A percentile compares a stretch with the other conserved stretches of the same genome.
phyloP scores from a whole-genome alignment of 2,888 invertebrate species.

The Spodoptera exigua region DNA sequence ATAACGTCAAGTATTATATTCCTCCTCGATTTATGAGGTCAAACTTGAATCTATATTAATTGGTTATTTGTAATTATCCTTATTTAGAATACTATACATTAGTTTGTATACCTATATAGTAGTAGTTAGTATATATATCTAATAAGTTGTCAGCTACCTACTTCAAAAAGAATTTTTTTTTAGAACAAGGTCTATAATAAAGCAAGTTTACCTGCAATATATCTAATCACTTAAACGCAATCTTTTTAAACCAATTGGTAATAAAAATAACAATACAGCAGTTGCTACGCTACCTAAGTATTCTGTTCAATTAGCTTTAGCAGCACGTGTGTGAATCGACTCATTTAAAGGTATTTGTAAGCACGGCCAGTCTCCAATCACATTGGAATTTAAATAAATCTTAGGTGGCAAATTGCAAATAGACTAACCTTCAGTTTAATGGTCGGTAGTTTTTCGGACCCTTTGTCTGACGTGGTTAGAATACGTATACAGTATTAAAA shows the following conservation, averaged over 20 bases:
- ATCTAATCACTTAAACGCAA: too few relatives aligned
- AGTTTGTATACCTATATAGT: too few relatives aligned
- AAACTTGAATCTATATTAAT: slow-evolving; percentile 7
- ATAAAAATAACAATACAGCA: slow-evolving; percentile 33
- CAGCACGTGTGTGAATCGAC: slow-evolving; percentile 44
- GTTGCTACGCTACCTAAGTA: slow-evolving; percentile 21
- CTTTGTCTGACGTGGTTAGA: slow-evolving; percentile 45
- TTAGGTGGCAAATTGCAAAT: slow-evolving; percentile 57
- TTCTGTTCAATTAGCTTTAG: slow-evolving; percentile 33
- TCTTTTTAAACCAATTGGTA: slow-evolving; percentile 2
- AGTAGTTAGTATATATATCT: slow-evolving; percentile 13
- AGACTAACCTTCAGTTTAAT: slow-evolving; percentile 50
- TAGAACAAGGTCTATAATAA: too few relatives aligned
- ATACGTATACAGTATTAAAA: slow-evolving; percentile 28
- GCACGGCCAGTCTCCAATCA: slow-evolving; percentile 52
- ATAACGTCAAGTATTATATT: slow-evolving; percentile 26
- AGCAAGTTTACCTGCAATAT: too few relatives aligned
- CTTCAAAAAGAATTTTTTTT: not conserved
- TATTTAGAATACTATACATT: too few relatives aligned
- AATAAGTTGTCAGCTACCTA: not conserved
- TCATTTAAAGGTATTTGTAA: slow-evolving; percentile 51
- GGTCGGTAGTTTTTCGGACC: slow-evolving; percentile 45
- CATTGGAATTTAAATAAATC: slow-evolving; percentile 58
- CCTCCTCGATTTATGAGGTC: slow-evolving; percentile 28
- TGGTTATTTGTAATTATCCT: too few relatives aligned